Percentiles rank a stretch among this genome's conserved stretches.
These are phyloP conservation scores for Drosophila carrolli DNA, from an alignment of 1,140 invertebrate species.

Conservation along the genomic window DNA sequence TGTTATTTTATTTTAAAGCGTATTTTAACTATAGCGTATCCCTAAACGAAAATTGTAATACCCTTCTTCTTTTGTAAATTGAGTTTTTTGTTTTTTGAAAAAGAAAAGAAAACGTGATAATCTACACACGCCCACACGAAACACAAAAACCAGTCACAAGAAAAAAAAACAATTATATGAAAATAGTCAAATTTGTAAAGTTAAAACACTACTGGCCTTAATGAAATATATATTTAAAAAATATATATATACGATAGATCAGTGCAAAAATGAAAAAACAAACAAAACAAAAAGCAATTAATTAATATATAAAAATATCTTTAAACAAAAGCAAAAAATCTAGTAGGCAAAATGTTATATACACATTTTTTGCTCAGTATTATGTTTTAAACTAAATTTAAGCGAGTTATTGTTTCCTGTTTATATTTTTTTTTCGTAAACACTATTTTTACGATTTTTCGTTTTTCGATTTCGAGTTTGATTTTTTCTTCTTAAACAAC, in stretches of 20 bases:
- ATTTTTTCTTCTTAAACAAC: conserved; percentile 26
- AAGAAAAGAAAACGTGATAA: conserved; percentile 68
- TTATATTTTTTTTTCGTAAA: conserved; percentile 54
- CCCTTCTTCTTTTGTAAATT: conserved; percentile 33
- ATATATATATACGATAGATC: conserved; percentile 12
- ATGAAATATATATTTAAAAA: conserved; percentile 24
- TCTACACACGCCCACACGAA: conserved; percentile 29
- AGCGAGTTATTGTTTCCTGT: conserved; percentile 82
- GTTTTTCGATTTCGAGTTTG: conserved; percentile 34
- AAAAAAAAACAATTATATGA: conserved; percentile 41
- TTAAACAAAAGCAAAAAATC: conserved; percentile 63
- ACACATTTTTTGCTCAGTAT: conserved; percentile 84
- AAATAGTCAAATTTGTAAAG: conserved; percentile 55
- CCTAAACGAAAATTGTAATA: conserved; percentile 32
- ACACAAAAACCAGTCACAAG: conserved; percentile 64
- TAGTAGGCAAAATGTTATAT: conserved; percentile 69
- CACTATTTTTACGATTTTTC: conserved; percentile 41
- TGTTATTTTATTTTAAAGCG: conserved; percentile 80
- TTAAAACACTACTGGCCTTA: conserved; percentile 29
- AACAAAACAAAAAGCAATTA: conserved; percentile 32
- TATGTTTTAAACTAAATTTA: conserved; percentile 83
- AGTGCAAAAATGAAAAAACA: conserved; percentile 24
- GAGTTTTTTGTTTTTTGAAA: conserved; percentile 47
- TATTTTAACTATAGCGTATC: conserved; percentile 62
- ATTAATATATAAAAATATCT: conserved; percentile 31